Conservation (phyloP, 2,797 vertebrate genomes). For the Lepidocolaptes lacrymiger region DNA sequence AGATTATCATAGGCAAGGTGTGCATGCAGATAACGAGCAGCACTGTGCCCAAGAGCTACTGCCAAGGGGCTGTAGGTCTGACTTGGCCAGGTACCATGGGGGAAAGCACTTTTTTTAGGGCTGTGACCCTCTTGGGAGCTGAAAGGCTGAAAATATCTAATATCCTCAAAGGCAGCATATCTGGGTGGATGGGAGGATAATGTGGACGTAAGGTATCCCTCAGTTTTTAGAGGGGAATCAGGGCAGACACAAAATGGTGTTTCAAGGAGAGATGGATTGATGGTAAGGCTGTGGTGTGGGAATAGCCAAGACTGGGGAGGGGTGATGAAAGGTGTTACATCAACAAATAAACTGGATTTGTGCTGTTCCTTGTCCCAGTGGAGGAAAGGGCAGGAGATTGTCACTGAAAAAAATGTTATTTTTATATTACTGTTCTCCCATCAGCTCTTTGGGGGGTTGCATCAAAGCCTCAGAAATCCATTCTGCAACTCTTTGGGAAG, state of each 20-base stretch:
- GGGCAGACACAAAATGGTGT: not conserved
- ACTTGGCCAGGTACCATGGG: not conserved
- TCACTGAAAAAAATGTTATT: not conserved
- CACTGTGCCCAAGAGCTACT: not conserved
- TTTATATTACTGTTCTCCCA: not conserved
- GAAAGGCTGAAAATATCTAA: not conserved
- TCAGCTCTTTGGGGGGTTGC: no score
- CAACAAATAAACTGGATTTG: not conserved
- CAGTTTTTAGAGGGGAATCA: not conserved
- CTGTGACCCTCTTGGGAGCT: not conserved
- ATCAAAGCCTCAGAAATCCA: not conserved
- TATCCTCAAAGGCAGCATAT: not conserved
- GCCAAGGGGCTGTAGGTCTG: not conserved
- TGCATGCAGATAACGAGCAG: rapidly evolving
- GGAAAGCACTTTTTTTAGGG: not conserved
- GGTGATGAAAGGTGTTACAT: not conserved
- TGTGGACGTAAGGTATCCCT: not conserved
- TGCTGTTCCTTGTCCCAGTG: not conserved
- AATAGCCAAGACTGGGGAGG: not conserved
- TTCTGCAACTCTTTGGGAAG: not conserved
- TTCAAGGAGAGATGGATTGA: not conserved
- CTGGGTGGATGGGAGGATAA: not conserved
- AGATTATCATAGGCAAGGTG: not conserved
- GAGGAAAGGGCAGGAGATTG: not conserved
- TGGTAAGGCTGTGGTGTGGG: not conserved